Base-by-base conservation (phyloP, 2,888 invertebrate genomes). In the Melikaiella ostensackeni region DNA sequence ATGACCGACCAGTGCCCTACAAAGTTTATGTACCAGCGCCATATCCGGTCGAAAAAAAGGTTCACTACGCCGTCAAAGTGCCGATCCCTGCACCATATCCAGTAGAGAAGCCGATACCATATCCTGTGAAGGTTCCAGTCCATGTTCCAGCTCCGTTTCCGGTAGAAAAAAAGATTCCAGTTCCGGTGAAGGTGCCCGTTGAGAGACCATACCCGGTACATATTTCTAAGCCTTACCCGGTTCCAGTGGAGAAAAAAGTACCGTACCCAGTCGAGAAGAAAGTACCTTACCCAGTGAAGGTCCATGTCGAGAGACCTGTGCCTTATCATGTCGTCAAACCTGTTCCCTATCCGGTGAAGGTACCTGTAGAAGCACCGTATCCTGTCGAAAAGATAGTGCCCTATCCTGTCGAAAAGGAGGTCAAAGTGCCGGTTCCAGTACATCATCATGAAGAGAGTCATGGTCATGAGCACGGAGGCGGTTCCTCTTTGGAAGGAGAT, bases 141-240 rank as follows among this genome's bases (percentile, higher is more conserved):
- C 95, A 95, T 88, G 94, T 96, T 64, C 93, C 94, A 75, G 95
- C 95, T 80, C 96, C 96, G 19, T 96, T 94, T 91, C 95, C 95
- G 70, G 96, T 96, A 27, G 95, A 95, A 87, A 96, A 96, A 88
- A 93, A 94, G 80, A 92, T 96, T 64, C 96, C 95, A 82, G 95
- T 95, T 86, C 94, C 96, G 79, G 96, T 96, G 0, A 93, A 94
- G 84, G 95, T 96, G 1, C 94, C 92, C 70, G 94, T 95, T 11
- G 96, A 96, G 87, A 94, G 94, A 86, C 95, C 92, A 55, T 94
- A 95, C 76, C 93, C 94, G 0, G 92, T 92, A 16, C 90, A 88
- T 33, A 92, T 92, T 13, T 83, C 88, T 91, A 94, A 95, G 88
- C 95, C 95, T 8, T 93, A 94, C 76, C 95, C 96, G 16, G 95